Evolutionary conservation across 2,113 vertebrate species (phyloP).

Genomic region (Rhabdomys dilectus): DNA sequence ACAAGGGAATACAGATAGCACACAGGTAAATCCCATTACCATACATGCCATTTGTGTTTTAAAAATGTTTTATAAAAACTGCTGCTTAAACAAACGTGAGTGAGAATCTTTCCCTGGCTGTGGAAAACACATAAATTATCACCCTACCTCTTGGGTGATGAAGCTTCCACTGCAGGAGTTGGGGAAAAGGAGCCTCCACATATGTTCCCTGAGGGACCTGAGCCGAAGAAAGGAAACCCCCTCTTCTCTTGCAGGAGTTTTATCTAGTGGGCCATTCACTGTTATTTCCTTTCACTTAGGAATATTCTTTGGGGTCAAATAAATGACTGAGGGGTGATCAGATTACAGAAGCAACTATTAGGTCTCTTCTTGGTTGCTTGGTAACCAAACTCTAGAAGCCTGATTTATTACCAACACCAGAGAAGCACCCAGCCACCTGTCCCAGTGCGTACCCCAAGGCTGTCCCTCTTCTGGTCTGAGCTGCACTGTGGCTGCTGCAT

Average conservation of each 20-base stretch:
- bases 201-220: constrained; percentile 29
- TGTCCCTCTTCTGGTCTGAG: background rate
- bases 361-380: background rate
- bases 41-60: constrained; percentile 77
- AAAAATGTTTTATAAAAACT: constrained; percentile 86
- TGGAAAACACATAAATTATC: constrained; percentile 76
- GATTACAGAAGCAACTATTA: background rate
- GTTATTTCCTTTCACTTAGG: constrained; percentile 51
- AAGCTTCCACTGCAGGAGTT: background rate
- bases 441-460: background rate
- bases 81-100: constrained; percentile 67
- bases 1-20: constrained; percentile 80
- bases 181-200: background rate
- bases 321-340: background rate
- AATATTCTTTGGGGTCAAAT: constrained; percentile 73
- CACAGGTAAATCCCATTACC: constrained; percentile 75
- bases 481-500: background rate
- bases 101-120: constrained; percentile 71
- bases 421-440: constrained; percentile 11
- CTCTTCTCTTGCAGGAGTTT: constrained; percentile 43
- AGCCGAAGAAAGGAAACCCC: background rate
- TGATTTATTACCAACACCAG: constrained; percentile 43
- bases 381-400: constrained; percentile 32
- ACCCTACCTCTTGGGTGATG: constrained; percentile 1
- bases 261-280: constrained; percentile 37